Base-by-base conservation (phyloP, 2,888 invertebrate genomes). In the Clivina fossor region DNA sequence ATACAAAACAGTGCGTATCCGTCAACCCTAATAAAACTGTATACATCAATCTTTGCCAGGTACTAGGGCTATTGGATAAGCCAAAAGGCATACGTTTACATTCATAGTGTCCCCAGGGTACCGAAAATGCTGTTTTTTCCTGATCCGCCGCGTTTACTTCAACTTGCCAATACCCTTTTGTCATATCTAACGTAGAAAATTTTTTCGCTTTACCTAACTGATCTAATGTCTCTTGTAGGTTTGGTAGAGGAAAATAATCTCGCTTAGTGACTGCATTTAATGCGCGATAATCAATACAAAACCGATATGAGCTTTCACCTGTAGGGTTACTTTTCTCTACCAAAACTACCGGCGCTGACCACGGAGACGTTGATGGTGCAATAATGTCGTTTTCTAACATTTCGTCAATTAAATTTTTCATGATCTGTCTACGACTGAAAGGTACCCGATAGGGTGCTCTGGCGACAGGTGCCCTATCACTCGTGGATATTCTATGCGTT, bases 41-140 rank as follows among this genome's bases (percentile, higher is more conserved):
- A 32, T 66, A 62, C 64, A 68, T 66, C n/a, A 67, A 48, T 1
- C 66, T 43, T 51, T 67, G 66, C 57, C 65, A 69, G 4, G 64
- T 64, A 2, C 59, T 48, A 5, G 64, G 64, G 0, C 65, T 62
- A 28, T 65, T 65, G 1, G 58, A 38, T 3, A 69, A 57, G 4
- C 68, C 69, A 41, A 68, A 71, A 2, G 66, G 63, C 64, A 68
- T 64, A 0, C 59, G 18, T 1, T 58, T 43, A 47, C 60, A 68
- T 59, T 68, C 65, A 35, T 58, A 68, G 30, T 67, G 61, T 1
- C 65, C 64, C 60, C 65, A 54, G 8, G 62, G 62, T n/a, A 57
- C 44, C 0, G 60, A 60, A 47, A 61, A 60, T 20, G 48, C 61
- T 20, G 61, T 61, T 35, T 61, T 60, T 37, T 62, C 62, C 22